Base-by-base conservation (phyloP, 2,888 invertebrate species). In the Agapostemon virescens region DNA sequence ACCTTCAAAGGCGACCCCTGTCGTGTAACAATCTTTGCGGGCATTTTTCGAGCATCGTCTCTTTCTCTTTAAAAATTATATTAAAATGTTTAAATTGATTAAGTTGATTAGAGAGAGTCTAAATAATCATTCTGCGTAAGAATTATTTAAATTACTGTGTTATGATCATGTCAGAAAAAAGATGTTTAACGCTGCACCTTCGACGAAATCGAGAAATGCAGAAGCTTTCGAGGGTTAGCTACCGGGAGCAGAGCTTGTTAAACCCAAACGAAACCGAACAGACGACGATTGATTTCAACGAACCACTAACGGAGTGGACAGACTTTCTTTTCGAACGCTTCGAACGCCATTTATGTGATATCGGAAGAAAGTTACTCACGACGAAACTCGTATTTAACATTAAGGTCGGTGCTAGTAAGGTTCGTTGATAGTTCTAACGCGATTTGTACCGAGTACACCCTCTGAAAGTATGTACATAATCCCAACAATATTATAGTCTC, bases 361-460 rank as follows among this genome's bases (percentile, higher is more conserved):
- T 55, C 42, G 40, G 79, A 83, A 55, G 71, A 82, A 85, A 85
- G 75, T 81, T 82, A 82, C 69, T 80, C 77, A 71, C 63, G 33
- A 84, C 55, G 52, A 55, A 77, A 36, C 26, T 76, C 30, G 63
- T 63, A 73, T 33, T 15, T 82, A 87, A 55, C 55, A 67, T 30
- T 81, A 74, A 78, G 58, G 71, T 77, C 55, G 87, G 83, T 83
- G 75, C 80, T 86, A 79, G 79, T 77, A 79, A 79, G 61, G 78
- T 80, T 55, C 75, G 79, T 81, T 84, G 79, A 73, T 83, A 83
- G 69, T 81, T 81, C 66, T 81, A 81, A 81, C 55, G 68, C 33
- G 71, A 85, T 85, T 84, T 74, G 71, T 81, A 81, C 79, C 30
- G 15, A 30, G 66, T 36, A 64, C 63, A 45, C 20, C 38, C 55